These are phyloP conservation scores for Rhea pennata DNA, from an alignment of 2,113 vertebrate genomes.

Conservation along the genomic window DNA sequence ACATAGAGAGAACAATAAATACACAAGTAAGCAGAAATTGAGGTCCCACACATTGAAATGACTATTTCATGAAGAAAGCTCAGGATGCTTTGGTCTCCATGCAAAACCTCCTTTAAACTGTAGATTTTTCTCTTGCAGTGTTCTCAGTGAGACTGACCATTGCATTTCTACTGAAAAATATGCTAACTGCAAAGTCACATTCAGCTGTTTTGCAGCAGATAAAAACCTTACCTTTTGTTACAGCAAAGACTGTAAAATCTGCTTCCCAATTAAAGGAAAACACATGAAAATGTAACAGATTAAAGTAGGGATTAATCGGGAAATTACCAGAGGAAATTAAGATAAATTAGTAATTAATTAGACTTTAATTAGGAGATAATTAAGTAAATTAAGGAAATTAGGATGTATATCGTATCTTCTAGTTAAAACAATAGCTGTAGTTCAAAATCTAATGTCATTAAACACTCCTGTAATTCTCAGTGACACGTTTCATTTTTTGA, in stretches of 20 bases:
- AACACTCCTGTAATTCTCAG: background rate
- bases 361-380: conserved; percentile 52
- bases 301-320: conserved; percentile 10
- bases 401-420: background rate
- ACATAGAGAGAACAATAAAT: background rate
- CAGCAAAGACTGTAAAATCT: background rate
- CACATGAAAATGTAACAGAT: background rate
- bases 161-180: background rate
- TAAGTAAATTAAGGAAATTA: conserved; percentile 55
- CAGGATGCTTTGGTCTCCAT: background rate
- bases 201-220: background rate
- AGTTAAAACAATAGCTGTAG: conserved; percentile 42
- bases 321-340: conserved; percentile 66
- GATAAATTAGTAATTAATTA: conserved; percentile 66
- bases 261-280: conserved; percentile 12
- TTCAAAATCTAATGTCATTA: conserved; percentile 32
- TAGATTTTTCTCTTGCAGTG: background rate
- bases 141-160: background rate
- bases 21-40: background rate
- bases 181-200: background rate
- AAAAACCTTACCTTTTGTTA: background rate
- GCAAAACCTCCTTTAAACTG: accelerated
- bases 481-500: background rate
- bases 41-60: accelerated
- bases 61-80: background rate